Percentiles rank a stretch among this genome's conserved stretches.
Evolutionary conservation across 2,888 invertebrate genomes (phyloP).

Genomic region (Empis stercorea): DNA sequence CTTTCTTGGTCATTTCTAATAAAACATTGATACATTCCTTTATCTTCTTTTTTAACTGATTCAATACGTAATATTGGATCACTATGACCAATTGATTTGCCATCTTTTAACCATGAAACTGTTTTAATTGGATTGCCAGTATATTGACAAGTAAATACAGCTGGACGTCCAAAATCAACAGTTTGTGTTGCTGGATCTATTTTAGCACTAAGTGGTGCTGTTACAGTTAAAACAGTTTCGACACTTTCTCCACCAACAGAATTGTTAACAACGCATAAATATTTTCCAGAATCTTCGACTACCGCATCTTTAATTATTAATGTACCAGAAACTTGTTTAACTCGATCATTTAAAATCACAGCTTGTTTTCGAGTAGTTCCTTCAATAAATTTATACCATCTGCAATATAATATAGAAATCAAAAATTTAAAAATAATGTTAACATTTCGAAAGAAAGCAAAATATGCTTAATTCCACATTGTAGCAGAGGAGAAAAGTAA

Average conservation of each 20-base stretch:
- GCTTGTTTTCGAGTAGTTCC: slow-evolving; percentile 75
- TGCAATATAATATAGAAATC: slow-evolving; percentile 45
- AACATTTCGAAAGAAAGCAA: not conserved
- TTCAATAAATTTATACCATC: slow-evolving; percentile 90
- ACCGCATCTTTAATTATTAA: slow-evolving; percentile 82
- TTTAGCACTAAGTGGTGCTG: slow-evolving; percentile 75
- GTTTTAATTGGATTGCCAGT: slow-evolving; percentile 85
- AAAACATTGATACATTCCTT: slow-evolving; percentile 96
- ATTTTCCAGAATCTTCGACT: slow-evolving; percentile 88
- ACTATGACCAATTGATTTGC: slow-evolving; percentile 69
- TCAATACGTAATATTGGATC: slow-evolving; percentile 74
- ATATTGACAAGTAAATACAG: slow-evolving; percentile 81
- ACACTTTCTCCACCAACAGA: slow-evolving; percentile 89
- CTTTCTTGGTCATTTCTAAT: slow-evolving; percentile 86
- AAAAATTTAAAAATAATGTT: not conserved
- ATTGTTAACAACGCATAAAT: slow-evolving; percentile 88
- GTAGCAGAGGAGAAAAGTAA: not conserved
- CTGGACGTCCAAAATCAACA: slow-evolving; percentile 85
- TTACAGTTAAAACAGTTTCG: slow-evolving; percentile 83
- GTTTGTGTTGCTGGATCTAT: slow-evolving; percentile 86
- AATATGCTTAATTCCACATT: not conserved
- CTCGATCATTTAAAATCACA: slow-evolving; percentile 78
- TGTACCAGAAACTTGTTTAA: slow-evolving; percentile 87
- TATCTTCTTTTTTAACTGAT: slow-evolving; percentile 84
- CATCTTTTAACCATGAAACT: slow-evolving; percentile 86